Percentiles rank a stretch among this genome's conserved stretches.
Evolutionary conservation across 2,797 vertebrate genomes (phyloP).

Genomic region (Sphenodon punctatus): DNA sequence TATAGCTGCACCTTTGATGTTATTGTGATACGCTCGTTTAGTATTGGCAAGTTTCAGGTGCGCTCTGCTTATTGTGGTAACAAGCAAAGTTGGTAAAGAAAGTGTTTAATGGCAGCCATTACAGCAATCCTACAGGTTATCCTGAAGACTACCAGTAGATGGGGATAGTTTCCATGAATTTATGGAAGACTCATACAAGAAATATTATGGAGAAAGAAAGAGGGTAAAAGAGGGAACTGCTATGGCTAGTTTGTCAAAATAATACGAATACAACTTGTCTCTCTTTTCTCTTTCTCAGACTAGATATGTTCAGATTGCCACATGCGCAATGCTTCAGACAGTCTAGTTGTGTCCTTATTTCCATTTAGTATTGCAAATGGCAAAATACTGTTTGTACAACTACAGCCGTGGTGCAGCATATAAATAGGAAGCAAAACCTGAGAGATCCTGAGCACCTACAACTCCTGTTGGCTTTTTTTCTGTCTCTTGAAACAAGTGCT

Average conservation of each 20-base stretch:
- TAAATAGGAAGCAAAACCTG: background rate
- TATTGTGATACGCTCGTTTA: too few species aligned
- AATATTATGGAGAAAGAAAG: background rate
- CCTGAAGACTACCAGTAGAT: background rate
- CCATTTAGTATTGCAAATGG: background rate
- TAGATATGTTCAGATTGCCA: background rate
- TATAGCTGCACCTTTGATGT: too few species aligned
- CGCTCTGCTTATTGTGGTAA: too few species aligned
- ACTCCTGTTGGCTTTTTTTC: background rate
- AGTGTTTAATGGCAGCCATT: too few species aligned
- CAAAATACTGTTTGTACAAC: background rate
- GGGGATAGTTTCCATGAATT: background rate
- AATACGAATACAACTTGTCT: background rate
- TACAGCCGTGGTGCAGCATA: background rate
- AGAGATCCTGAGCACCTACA: background rate
- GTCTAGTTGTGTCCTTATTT: background rate
- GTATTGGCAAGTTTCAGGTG: too few species aligned
- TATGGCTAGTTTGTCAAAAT: background rate
- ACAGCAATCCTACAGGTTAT: too few species aligned
- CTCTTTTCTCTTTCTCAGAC: background rate
- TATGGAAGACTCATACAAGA: too few species aligned
- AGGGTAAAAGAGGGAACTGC: background rate
- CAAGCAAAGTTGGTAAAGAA: too few species aligned
- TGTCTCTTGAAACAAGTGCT: background rate
- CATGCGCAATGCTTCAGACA: background rate